These are phyloP conservation scores for Leptodactylus fuscus DNA, from an alignment of 2,113 vertebrate genomes.

Conservation along the genomic window DNA sequence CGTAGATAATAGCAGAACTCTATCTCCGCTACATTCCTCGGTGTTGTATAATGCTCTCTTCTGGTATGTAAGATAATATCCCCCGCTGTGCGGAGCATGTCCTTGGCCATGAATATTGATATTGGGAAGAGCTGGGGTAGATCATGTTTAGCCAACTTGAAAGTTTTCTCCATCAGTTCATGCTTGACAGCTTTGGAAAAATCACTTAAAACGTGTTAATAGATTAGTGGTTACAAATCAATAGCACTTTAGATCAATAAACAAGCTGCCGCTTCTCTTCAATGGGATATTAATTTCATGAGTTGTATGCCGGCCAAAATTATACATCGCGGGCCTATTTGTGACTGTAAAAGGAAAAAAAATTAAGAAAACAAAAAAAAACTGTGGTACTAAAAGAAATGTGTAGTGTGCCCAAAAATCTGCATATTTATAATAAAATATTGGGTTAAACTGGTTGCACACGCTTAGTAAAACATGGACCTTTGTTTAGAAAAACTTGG, in stretches of 20 bases:
- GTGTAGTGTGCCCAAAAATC: too few relatives aligned
- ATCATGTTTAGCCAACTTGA: slow-evolving; percentile 38
- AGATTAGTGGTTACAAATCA: slow-evolving; percentile 56
- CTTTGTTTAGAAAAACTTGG: too few relatives aligned
- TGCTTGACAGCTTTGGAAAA: slow-evolving; percentile 41
- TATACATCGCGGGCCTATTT: too few relatives aligned
- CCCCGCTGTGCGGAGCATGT: neutral
- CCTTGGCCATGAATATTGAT: neutral
- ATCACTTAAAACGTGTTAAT: slow-evolving; percentile 59
- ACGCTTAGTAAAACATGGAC: too few relatives aligned
- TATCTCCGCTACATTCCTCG: neutral
- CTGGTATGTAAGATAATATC: slow-evolving; percentile 17
- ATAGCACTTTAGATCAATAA: slow-evolving; percentile 44
- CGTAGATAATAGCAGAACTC: neutral
- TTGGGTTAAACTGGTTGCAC: too few relatives aligned
- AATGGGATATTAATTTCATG: slow-evolving; percentile 49
- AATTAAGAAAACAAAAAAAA: too few relatives aligned
- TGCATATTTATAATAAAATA: too few relatives aligned
- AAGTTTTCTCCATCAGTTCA: slow-evolving; percentile 33
- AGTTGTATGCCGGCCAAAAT: neutral
- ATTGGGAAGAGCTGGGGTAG: neutral
- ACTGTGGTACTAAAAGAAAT: too few relatives aligned
- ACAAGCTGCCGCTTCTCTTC: slow-evolving; percentile 45
- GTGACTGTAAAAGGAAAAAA: too few relatives aligned
- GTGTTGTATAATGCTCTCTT: neutral